Conservation (phyloP, 2,888 invertebrate species). For the Danaus chrysippus region DNA sequence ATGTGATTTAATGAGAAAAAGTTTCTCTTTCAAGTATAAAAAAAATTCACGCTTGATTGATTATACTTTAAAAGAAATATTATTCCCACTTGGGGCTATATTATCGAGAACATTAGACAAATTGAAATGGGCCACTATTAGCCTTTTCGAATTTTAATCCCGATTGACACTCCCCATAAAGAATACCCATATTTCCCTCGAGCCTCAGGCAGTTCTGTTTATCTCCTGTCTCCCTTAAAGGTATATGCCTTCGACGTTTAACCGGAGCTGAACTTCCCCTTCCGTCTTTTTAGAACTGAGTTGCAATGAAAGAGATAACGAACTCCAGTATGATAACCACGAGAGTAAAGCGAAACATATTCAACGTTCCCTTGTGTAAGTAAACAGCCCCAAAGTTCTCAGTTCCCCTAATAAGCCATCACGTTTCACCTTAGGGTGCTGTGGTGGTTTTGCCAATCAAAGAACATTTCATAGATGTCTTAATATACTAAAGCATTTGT, state of each 20-base stretch:
- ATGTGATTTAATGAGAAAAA: background rate
- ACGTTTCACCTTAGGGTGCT: slow-evolving; percentile 70
- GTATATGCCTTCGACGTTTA: slow-evolving; percentile 46
- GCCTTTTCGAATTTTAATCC: slow-evolving; percentile 63
- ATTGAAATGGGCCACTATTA: slow-evolving; percentile 56
- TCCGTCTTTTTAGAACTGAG: slow-evolving; percentile 42
- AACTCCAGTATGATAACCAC: slow-evolving; percentile 37
- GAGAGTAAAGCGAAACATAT: slow-evolving; percentile 62
- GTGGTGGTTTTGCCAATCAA: slow-evolving; percentile 42
- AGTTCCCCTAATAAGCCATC: slow-evolving; percentile 75
- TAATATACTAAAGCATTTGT: background rate
- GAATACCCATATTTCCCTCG: slow-evolving; percentile 66
- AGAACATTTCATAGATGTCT: slow-evolving; percentile 37
- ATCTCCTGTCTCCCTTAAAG: slow-evolving; percentile 47
- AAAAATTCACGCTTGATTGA: slow-evolving; percentile 26
- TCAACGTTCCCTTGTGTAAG: slow-evolving; percentile 60
- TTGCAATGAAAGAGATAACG: slow-evolving; percentile 41
- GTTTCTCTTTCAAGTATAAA: background rate
- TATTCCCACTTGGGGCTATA: slow-evolving; percentile 15
- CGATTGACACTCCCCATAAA: slow-evolving; percentile 65
- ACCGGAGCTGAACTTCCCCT: slow-evolving; percentile 34
- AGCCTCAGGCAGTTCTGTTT: slow-evolving; percentile 54
- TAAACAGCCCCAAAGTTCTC: slow-evolving; percentile 74
- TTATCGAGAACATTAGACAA: slow-evolving; percentile 49
- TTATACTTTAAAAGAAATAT: slow-evolving; percentile 18